phyloP scores from a whole-genome alignment of 1,140 invertebrate genomes.

The Eueides isabella region DNA sequence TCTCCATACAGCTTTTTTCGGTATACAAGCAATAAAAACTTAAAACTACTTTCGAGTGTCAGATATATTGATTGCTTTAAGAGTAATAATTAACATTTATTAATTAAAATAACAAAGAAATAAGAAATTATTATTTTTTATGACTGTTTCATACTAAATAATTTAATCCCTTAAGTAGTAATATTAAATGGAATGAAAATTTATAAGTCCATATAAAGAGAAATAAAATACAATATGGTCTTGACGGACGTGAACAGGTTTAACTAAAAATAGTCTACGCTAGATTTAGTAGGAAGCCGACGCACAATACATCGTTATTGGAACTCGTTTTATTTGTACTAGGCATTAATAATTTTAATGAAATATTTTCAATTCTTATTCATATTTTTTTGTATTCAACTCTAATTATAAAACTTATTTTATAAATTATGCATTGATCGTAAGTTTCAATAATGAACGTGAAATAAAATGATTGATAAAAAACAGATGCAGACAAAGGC shows the following conservation, averaged over 20 bases:
- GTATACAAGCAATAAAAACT: neutral
- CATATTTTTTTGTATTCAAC: neutral
- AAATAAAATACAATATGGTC: conserved; percentile 13
- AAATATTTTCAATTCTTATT: neutral
- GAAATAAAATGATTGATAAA: neutral
- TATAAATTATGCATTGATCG: neutral
- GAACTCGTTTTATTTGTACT: conserved; percentile 5
- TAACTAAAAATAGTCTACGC: neutral
- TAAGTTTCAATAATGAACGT: neutral
- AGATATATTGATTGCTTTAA: neutral
- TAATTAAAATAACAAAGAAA: too few relatives aligned
- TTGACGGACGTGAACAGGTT: conserved; percentile 12
- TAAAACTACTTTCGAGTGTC: neutral
- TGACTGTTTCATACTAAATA: too few relatives aligned
- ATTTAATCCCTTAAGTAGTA: neutral
- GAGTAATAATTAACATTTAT: too few relatives aligned
- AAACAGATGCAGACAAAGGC: conserved; percentile 7
- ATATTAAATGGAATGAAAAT: neutral
- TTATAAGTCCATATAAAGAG: conserved; percentile 6
- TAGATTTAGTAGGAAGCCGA: conserved; percentile 10
- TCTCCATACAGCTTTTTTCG: neutral
- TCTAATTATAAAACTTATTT: neutral
- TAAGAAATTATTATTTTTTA: too few relatives aligned
- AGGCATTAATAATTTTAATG: neutral
- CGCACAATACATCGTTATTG: conserved; percentile 6